Evolutionary conservation across 1,140 invertebrate genomes (phyloP).

Genomic region (Zaprionus inermis): DNA sequence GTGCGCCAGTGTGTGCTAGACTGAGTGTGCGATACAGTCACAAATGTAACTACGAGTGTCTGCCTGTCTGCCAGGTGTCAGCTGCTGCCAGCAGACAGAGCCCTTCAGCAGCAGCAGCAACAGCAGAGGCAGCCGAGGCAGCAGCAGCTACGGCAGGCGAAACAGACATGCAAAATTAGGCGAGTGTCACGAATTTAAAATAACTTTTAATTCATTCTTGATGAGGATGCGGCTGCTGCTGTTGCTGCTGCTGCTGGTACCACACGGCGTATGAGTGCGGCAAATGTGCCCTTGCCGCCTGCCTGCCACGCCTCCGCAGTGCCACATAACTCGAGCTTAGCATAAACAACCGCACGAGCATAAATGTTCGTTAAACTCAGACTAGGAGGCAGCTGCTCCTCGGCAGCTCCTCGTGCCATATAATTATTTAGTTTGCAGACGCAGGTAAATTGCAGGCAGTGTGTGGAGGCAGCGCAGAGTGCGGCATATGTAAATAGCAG

Average conservation of each 20-base stretch:
- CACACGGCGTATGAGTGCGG: constrained; percentile 70
- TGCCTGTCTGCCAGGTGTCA: constrained; percentile 61
- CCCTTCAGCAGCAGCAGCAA: constrained; percentile 57
- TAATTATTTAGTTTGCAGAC: constrained; percentile 81
- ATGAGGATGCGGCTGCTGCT: constrained; percentile 63
- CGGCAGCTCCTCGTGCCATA: constrained; percentile 38
- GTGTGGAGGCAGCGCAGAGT: background rate
- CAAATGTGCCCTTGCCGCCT: constrained; percentile 56
- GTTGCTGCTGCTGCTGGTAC: constrained; percentile 40
- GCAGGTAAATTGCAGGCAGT: constrained; percentile 53
- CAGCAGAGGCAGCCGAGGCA: constrained; percentile 27
- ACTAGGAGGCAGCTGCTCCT: constrained; percentile 11
- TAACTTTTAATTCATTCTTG: constrained; percentile 83
- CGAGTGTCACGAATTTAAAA: constrained; percentile 83
- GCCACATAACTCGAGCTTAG: constrained; percentile 77
- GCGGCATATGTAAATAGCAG: constrained; percentile 42
- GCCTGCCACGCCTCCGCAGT: constrained; percentile 69
- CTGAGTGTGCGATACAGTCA: constrained; percentile 54
- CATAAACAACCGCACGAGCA: constrained; percentile 78
- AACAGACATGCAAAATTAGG: constrained; percentile 73
- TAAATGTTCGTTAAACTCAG: constrained; percentile 79
- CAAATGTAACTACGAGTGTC: constrained; percentile 41
- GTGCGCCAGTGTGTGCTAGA: no score
- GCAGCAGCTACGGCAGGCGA: constrained; percentile 19
- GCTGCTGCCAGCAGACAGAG: constrained; percentile 54